Percentiles rank a stretch among this genome's conserved stretches.
These are phyloP conservation scores for Gymnothorax javanicus DNA, from an alignment of 2,797 vertebrate species.

Conservation along the genomic window DNA sequence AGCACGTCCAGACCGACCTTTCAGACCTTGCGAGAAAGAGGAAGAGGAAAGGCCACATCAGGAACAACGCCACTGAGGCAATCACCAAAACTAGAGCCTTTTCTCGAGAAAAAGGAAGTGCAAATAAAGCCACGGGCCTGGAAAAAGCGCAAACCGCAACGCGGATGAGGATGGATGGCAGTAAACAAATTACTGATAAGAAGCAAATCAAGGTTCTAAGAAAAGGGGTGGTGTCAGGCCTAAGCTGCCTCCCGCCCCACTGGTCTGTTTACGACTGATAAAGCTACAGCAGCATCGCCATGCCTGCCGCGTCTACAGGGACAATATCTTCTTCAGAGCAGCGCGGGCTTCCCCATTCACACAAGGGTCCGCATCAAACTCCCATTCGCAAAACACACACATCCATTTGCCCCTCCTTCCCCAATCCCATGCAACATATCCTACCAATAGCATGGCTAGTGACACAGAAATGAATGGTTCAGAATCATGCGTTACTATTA, in stretches of 20 bases:
- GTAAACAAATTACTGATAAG: constrained; percentile 43
- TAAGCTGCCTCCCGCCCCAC: constrained; percentile 18
- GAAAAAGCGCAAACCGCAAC: constrained; percentile 46
- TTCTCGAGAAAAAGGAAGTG: constrained; percentile 48
- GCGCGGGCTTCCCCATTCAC: background rate
- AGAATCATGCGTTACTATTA: background rate
- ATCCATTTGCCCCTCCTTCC: background rate
- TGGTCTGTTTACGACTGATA: constrained; percentile 47
- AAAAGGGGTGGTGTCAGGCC: constrained; percentile 46
- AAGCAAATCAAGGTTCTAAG: constrained; percentile 47
- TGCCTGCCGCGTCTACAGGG: constrained; percentile 21
- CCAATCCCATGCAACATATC: too few species aligned
- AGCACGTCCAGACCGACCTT: too few species aligned
- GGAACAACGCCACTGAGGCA: constrained; percentile 35
- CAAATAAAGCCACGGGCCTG: constrained; percentile 32
- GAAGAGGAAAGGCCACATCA: background rate
- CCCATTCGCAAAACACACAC: background rate
- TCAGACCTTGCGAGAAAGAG: constrained; percentile 20
- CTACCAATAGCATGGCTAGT: background rate
- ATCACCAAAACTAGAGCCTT: constrained; percentile 23
- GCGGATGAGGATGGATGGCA: constrained; percentile 36
- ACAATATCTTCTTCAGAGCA: too few species aligned
- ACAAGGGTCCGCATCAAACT: background rate
- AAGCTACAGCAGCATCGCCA: constrained; percentile 39
- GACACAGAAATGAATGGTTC: background rate